These are phyloP conservation scores for Anguilla anguilla DNA, from an alignment of 2,797 vertebrate species.

Conservation along the genomic window DNA sequence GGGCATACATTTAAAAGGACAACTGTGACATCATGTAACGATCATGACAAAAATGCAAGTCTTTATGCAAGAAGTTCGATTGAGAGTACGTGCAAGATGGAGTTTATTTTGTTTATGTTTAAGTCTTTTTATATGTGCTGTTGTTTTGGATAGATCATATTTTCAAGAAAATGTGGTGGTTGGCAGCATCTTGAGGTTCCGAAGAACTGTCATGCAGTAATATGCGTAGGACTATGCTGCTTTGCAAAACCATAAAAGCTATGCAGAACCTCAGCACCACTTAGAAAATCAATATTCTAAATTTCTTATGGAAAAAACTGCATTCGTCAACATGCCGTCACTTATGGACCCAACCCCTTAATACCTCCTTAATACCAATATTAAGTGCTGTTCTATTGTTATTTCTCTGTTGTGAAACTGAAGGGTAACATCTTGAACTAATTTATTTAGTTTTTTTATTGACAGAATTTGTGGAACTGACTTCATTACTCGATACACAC, in stretches of 20 bases:
- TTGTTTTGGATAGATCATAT: slow-evolving; percentile 43
- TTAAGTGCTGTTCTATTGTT: background rate
- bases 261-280: background rate
- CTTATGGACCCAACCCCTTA: background rate
- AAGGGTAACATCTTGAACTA: background rate
- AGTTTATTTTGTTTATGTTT: slow-evolving; percentile 53
- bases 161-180: slow-evolving; percentile 42
- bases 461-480: background rate
- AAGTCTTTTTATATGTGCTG: slow-evolving; percentile 54
- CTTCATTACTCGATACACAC: background rate
- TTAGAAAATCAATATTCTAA: background rate
- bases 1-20: slow-evolving; percentile 61
- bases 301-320: background rate
- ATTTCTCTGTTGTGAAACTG: background rate
- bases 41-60: slow-evolving; percentile 48
- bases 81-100: slow-evolving; percentile 48
- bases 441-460: background rate
- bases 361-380: background rate
- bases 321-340: background rate
- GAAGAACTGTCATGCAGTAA: background rate
- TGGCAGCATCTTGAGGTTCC: slow-evolving; percentile 37
- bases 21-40: slow-evolving; percentile 47
- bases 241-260: background rate
- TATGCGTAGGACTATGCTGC: background rate
- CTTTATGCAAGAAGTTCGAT: slow-evolving; percentile 21